Evolutionary conservation across 2,113 vertebrate genomes (phyloP).

Genomic region (Heptranchias perlo): DNA sequence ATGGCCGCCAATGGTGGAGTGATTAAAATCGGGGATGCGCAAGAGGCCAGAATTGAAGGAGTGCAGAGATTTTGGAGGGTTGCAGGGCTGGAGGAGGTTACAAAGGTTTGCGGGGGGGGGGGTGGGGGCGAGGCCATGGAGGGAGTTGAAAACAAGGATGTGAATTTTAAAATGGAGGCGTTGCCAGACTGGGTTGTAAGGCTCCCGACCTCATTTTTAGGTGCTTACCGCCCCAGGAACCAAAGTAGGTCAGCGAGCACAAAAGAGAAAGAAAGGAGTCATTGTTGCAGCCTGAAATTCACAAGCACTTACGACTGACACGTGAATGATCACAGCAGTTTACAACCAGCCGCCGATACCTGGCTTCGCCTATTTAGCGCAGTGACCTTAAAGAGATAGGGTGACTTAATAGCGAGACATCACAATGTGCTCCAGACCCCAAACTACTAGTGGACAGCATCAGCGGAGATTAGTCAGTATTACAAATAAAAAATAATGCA

Average conservation of each 20-base stretch:
- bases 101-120: no score
- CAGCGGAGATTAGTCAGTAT: neutral
- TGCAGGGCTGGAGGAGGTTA: neutral
- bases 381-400: neutral
- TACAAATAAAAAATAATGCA: neutral
- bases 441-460: neutral
- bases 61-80: neutral
- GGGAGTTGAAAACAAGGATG: no score
- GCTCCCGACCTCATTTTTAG: no score
- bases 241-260: no score
- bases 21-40: neutral
- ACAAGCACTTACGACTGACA: no score
- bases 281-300: neutral
- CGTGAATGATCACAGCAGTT: no score
- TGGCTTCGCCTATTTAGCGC: neutral
- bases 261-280: no score
- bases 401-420: neutral
- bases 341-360: neutral
- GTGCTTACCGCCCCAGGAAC: no score
- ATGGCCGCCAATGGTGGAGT: no score
- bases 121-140: no score
- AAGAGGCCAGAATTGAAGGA: neutral
- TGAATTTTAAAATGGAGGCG: no score
- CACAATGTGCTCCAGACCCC: neutral
- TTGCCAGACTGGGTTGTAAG: no score